Evolutionary conservation across 2,113 vertebrate species (phyloP).

Genomic region (Eclectus roratus): DNA sequence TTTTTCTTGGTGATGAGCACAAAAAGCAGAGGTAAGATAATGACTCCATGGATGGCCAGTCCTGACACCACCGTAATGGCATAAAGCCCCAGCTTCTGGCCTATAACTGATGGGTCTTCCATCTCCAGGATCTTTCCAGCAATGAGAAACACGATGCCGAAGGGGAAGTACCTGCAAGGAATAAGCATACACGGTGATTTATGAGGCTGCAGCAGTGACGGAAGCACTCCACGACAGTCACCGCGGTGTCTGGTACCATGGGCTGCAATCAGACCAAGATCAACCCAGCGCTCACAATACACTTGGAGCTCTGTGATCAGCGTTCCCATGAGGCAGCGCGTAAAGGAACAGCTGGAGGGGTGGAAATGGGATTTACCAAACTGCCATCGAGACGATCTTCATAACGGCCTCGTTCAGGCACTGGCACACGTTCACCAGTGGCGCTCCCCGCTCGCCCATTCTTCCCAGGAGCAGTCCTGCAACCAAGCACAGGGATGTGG

Average conservation of each 20-base stretch:
- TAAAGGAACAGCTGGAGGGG: background rate
- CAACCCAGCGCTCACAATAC: background rate
- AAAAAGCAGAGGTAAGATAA: slow-evolving; percentile 83
- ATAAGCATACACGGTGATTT: background rate
- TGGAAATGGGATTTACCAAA: slow-evolving; percentile 74
- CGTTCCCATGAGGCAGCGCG: background rate
- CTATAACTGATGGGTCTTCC: slow-evolving; percentile 79
- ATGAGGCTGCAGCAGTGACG: background rate
- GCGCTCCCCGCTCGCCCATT: slow-evolving; percentile 85
- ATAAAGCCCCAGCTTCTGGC: slow-evolving; percentile 86
- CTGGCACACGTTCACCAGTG: slow-evolving; percentile 86
- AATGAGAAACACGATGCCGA: slow-evolving; percentile 88
- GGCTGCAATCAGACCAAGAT: fast-evolving
- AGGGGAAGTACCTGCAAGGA: slow-evolving; percentile 85
- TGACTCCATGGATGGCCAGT: slow-evolving; percentile 77
- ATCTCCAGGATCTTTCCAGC: slow-evolving; percentile 90
- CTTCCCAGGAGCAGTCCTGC: slow-evolving; percentile 84
- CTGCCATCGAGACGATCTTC: slow-evolving; percentile 88
- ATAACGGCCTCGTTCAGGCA: slow-evolving; percentile 89
- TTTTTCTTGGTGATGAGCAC: slow-evolving; percentile 83
- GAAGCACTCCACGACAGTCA: background rate
- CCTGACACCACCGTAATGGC: slow-evolving; percentile 83
- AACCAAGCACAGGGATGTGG: background rate
- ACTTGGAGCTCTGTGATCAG: fast-evolving
- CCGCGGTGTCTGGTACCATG: background rate